Conservation (phyloP, 2,888 invertebrate genomes). For the Beris morrisii region DNA sequence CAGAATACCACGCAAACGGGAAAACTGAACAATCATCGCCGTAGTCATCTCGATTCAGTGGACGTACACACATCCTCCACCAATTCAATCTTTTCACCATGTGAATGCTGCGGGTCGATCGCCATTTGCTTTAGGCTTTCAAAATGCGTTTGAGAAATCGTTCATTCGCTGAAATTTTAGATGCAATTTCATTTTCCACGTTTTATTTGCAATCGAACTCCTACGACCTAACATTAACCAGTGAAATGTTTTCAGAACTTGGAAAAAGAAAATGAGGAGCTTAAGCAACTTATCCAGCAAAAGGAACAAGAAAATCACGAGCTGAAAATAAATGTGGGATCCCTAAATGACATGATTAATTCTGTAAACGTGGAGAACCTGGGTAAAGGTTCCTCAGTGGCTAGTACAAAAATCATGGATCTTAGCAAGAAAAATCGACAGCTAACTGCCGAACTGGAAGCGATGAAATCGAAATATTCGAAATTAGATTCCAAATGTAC, state of each 20-base stretch:
- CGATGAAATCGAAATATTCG: conserved; percentile 45
- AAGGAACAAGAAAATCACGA: conserved; percentile 50
- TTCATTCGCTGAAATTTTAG: no score
- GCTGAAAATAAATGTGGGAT: conserved; percentile 48
- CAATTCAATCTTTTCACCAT: no score
- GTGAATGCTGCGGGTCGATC: no score
- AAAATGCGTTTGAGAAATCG: no score
- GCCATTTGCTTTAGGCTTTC: no score
- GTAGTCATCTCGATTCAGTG: no score
- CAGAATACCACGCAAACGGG: no score
- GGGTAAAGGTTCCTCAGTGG: conserved; percentile 49
- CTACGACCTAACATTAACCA: no score
- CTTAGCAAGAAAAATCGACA: conserved; percentile 52
- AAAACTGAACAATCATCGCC: no score
- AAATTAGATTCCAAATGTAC: conserved; percentile 46
- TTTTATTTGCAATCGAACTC: no score
- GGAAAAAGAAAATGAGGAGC: conserved; percentile 46
- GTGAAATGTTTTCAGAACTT: conserved; percentile 22
- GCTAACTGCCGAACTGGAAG: conserved; percentile 49
- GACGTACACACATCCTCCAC: no score
- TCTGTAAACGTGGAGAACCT: conserved; percentile 51
- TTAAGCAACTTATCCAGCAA: conserved; percentile 45
- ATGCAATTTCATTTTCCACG: no score
- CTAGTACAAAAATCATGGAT: conserved; percentile 49
- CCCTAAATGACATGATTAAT: conserved; percentile 50